These are phyloP conservation scores for Microctonus hyperodae DNA, from an alignment of 2,888 invertebrate species.

Conservation along the genomic window DNA sequence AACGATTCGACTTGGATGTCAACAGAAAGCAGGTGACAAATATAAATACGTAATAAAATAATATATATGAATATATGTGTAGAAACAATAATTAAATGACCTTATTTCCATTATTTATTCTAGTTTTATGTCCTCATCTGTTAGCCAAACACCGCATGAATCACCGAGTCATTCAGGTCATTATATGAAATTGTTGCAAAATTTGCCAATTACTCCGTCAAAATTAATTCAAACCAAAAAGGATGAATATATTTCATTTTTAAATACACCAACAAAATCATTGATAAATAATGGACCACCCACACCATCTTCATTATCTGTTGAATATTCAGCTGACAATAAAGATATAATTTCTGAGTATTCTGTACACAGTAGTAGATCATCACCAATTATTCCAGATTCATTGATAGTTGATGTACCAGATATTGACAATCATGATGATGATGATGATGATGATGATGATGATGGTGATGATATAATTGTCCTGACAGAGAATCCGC, in stretches of 20 bases:
- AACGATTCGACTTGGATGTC: conserved; percentile 55
- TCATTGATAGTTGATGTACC: conserved; percentile 41
- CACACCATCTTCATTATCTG: conserved; percentile 48
- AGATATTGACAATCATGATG: conserved; percentile 34
- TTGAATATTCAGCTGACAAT: conserved; percentile 48
- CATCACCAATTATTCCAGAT: conserved; percentile 43
- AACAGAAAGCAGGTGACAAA: conserved; percentile 33
- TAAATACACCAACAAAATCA: conserved; percentile 40
- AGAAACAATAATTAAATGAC: too few species aligned
- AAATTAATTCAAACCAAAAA: conserved; percentile 36
- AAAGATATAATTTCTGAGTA: conserved; percentile 52
- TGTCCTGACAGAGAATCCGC: conserved; percentile 17
- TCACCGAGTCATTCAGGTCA: conserved; percentile 9
- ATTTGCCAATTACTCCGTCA: background rate
- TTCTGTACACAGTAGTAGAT: conserved; percentile 45
- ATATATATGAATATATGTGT: too few species aligned
- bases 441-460: conserved; percentile 20
- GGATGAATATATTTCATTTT: conserved; percentile 47
- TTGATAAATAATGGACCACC: conserved; percentile 36
- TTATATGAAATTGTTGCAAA: conserved; percentile 19
- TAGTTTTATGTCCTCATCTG: background rate
- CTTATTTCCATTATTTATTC: background rate
- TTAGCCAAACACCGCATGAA: background rate
- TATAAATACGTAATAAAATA: background rate
- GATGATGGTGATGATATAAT: conserved; percentile 13